Percentiles rank a stretch among this genome's conserved stretches.
Evolutionary conservation across 1,140 invertebrate genomes (phyloP).

Genomic region (Drosophila cardini): DNA sequence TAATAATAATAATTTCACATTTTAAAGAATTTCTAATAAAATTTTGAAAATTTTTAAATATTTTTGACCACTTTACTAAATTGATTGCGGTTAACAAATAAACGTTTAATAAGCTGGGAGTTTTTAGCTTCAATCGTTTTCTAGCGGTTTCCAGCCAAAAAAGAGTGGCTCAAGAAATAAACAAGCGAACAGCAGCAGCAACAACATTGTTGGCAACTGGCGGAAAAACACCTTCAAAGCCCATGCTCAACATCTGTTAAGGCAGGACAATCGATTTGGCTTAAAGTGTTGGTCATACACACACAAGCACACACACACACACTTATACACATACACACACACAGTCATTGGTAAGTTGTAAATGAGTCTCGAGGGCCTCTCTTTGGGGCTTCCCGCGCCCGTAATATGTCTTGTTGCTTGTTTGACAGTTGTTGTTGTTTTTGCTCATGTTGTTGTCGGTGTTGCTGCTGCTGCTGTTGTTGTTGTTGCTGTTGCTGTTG

Average conservation of each 20-base stretch:
- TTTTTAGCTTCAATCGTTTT: too few species aligned
- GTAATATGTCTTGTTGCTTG: slow-evolving; percentile 84
- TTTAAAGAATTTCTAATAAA: too few species aligned
- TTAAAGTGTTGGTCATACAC: slow-evolving; percentile 68
- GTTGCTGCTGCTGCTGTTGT: slow-evolving; percentile 21
- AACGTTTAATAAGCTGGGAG: too few species aligned
- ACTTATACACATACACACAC: slow-evolving; percentile 38
- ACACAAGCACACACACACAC: slow-evolving; percentile 27
- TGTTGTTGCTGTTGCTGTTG: slow-evolving; percentile 10
- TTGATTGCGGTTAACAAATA: too few species aligned
- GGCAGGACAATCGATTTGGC: slow-evolving; percentile 77
- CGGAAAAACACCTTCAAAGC: slow-evolving; percentile 71
- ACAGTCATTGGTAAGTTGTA: slow-evolving; percentile 68
- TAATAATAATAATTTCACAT: too few species aligned
- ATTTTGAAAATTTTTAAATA: too few species aligned
- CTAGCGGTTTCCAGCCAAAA: neutral
- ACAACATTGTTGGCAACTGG: slow-evolving; percentile 40
- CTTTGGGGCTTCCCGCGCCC: slow-evolving; percentile 59
- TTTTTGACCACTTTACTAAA: too few species aligned
- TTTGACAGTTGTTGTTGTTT: slow-evolving; percentile 83
- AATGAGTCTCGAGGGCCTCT: slow-evolving; percentile 73
- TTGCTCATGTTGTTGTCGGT: slow-evolving; percentile 27
- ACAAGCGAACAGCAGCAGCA: neutral
- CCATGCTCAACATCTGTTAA: slow-evolving; percentile 77
- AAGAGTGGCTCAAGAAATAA: too few species aligned